Percentiles rank a stretch among this genome's conserved stretches.
Evolutionary conservation across 92 coral and sea anemone species (phyloP).

Genomic region (Paramuricea clavata): DNA sequence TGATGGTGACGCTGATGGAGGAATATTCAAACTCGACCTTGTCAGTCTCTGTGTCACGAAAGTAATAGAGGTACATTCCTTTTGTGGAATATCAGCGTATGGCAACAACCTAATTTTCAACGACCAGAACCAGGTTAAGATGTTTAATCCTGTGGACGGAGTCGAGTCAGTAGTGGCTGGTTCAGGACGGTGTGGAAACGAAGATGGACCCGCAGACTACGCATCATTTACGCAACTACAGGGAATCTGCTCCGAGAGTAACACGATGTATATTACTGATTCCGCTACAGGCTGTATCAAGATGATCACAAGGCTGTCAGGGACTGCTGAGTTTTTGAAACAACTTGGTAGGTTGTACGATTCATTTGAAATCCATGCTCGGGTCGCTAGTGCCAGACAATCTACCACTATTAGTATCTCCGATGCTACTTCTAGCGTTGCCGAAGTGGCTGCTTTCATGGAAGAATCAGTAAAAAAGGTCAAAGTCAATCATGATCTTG

Average conservation of each 20-base stretch:
- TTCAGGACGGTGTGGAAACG: not conserved
- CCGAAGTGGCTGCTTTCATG: slow-evolving; percentile 16
- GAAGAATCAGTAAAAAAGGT: slow-evolving; percentile 45
- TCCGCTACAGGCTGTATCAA: slow-evolving; percentile 33
- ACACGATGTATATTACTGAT: slow-evolving; percentile 38
- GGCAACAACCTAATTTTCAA: not conserved
- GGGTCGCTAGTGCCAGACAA: not conserved
- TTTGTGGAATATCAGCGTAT: not conserved
- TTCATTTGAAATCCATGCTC: slow-evolving; percentile 49
- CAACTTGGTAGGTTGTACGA: slow-evolving; percentile 50
- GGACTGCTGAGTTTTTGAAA: slow-evolving; percentile 45
- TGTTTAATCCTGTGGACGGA: not conserved
- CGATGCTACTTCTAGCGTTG: not conserved
- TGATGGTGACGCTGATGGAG: not conserved
- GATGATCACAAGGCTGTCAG: slow-evolving; percentile 56
- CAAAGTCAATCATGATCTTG: slow-evolving; percentile 49
- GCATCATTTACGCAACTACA: slow-evolving; percentile 37
- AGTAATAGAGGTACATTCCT: no score
- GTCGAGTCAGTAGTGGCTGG: not conserved
- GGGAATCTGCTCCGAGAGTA: slow-evolving; percentile 35
- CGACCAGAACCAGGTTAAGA: no score
- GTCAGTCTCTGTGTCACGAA: no score
- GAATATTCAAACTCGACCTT: slow-evolving; percentile 5
- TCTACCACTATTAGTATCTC: not conserved
- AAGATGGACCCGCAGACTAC: no score